Evolutionary conservation across 2,797 vertebrate genomes (phyloP).

Genomic region (Triplophysa yarkandensis): DNA sequence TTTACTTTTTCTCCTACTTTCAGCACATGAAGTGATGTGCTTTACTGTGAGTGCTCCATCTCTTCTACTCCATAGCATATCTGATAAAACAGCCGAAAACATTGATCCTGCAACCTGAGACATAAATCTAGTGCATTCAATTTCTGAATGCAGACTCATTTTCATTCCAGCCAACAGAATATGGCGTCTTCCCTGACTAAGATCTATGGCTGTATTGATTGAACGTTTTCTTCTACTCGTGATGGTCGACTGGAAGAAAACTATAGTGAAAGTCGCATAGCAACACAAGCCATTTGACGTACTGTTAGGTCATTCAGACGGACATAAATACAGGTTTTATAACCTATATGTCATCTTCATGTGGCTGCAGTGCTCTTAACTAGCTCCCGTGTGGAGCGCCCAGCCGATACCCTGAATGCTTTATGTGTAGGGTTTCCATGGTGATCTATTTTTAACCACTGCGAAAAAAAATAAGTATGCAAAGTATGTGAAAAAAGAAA

Average conservation of each 20-base stretch:
- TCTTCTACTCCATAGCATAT: neutral
- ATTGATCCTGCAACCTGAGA: neutral
- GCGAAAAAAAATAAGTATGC: conserved; percentile 75
- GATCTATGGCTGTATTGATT: neutral
- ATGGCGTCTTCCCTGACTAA: neutral
- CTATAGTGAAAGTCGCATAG: neutral
- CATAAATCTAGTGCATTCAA: neutral
- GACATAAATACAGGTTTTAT: conserved; percentile 16
- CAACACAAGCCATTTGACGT: neutral
- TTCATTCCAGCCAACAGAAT: neutral
- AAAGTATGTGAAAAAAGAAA: conserved; percentile 53
- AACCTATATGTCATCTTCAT: neutral
- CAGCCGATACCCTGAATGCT: conserved; percentile 63
- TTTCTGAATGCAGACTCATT: neutral
- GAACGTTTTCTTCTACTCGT: neutral
- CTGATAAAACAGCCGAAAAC: neutral
- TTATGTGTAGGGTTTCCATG: conserved; percentile 82
- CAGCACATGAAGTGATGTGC: no score
- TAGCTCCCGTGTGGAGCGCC: neutral
- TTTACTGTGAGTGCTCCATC: neutral
- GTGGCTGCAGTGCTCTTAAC: conserved; percentile 9
- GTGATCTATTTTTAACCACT: conserved; percentile 77
- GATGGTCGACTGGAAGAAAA: neutral
- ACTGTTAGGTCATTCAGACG: neutral
- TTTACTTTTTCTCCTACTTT: neutral